Conservation (phyloP, 2,888 invertebrate genomes). For the Luperina testacea region DNA sequence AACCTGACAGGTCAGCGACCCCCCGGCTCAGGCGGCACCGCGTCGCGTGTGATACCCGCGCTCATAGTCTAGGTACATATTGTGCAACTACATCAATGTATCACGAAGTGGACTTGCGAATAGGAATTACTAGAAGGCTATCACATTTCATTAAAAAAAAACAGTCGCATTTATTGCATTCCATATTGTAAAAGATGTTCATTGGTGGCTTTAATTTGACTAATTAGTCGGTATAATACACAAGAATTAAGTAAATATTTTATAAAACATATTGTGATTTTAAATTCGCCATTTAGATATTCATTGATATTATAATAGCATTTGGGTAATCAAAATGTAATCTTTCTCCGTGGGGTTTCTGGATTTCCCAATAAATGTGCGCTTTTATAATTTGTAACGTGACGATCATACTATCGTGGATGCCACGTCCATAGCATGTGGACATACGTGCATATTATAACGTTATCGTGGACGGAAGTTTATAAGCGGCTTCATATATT, state of each 20-base stretch:
- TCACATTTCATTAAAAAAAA: background rate
- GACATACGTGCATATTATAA: background rate
- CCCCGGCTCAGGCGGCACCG: background rate
- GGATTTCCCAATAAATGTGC: background rate
- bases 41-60: background rate
- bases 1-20: conserved; percentile 45
- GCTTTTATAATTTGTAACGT: background rate
- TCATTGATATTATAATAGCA: too few species aligned
- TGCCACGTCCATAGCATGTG: background rate
- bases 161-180: too few species aligned
- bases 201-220: too few species aligned
- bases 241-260: too few species aligned
- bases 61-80: conserved; percentile 11
- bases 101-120: background rate
- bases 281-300: too few species aligned
- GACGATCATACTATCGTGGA: background rate
- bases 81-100: background rate
- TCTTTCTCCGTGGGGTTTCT: background rate
- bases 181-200: too few species aligned
- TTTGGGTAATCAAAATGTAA: too few species aligned
- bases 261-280: too few species aligned
- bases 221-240: too few species aligned
- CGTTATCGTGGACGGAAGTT: background rate
- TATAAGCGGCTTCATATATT: too few species aligned
- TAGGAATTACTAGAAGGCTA: background rate